Evolutionary conservation across 1,140 invertebrate genomes (phyloP).

Genomic region (Steinernema feltiae): DNA sequence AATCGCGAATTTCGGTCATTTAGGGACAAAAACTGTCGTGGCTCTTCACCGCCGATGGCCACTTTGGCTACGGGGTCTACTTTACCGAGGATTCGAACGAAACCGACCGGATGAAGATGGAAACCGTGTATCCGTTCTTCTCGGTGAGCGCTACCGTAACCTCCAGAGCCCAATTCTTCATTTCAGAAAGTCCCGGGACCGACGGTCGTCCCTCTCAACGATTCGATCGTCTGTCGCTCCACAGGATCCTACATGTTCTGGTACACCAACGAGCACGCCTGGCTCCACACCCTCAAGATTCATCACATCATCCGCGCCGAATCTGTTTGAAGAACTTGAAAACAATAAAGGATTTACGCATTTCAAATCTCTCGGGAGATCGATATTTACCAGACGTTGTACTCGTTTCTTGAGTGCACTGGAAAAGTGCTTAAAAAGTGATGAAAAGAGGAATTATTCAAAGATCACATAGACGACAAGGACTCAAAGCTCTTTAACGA

Average conservation of each 20-base stretch:
- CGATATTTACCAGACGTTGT: too few species aligned
- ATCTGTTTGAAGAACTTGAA: neutral
- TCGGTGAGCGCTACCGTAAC: slow-evolving; percentile 43
- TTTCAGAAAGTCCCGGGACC: slow-evolving; percentile 56
- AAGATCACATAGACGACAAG: too few species aligned
- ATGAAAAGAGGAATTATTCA: too few species aligned
- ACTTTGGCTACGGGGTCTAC: slow-evolving; percentile 54
- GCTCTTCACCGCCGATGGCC: slow-evolving; percentile 51
- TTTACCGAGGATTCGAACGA: slow-evolving; percentile 32
- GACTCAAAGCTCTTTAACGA: too few species aligned
- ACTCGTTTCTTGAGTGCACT: too few species aligned
- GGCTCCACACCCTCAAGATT: slow-evolving; percentile 54
- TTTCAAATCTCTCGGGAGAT: too few species aligned
- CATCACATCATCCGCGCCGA: slow-evolving; percentile 24
- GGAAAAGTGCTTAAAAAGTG: too few species aligned
- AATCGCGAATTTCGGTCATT: neutral
- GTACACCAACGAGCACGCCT: slow-evolving; percentile 57
- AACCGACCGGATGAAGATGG: slow-evolving; percentile 25
- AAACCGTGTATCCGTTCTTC: slow-evolving; percentile 48
- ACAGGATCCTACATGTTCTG: slow-evolving; percentile 48
- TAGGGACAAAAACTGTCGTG: slow-evolving; percentile 47
- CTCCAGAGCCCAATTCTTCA: neutral
- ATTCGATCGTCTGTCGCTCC: slow-evolving; percentile 34
- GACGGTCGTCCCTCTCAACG: slow-evolving; percentile 48
- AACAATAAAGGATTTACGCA: neutral